Base-by-base conservation (phyloP, 1,140 invertebrate species). In the Mamestra configurata region DNA sequence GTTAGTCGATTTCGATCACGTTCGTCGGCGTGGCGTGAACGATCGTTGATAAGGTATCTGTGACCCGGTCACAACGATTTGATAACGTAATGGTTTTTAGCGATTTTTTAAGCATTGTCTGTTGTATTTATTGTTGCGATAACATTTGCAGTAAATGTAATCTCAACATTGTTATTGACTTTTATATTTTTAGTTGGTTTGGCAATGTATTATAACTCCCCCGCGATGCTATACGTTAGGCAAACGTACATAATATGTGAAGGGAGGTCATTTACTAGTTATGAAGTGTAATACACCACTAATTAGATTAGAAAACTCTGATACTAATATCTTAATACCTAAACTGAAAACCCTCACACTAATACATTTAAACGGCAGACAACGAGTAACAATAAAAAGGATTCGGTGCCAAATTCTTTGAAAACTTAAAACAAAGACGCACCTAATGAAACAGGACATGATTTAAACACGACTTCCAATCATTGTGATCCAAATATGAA, bases 1-100 rank as follows among this genome's bases (percentile, higher is more conserved):
- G 68, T 66, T 49, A 55, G 77, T 46, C 40, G 72, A 79, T 79
- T 57, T 76, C 57, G 75, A 72, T 76, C 72, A 79, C 66, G 64
- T 77, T 57, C 6, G 64, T 24, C 66, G 43, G 70, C 31, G 37
- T 61, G 27, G 55, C 49, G 35, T 49, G 73, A 76, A 76, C 35
- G 57, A 66, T 66, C 18, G 49, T 64, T 64, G 73, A 61, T 76
- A 61, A 35, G 37, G 20, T 61, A 76, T 76, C 55, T 61, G 40
- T 76, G 73, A 76, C 73, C 73, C 55, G 73, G 71, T 76, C 75
- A 66, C 10, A 64, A 40, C 15, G 22, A 13, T 59, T 75, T 64
- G 73, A 64, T 76, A 76, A 61, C 80, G 79, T 82, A 79, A 77
- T 81, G 68, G 61, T 10, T 43, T 8, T 43, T 40, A 40, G 10